Base-by-base conservation (phyloP, 2,113 vertebrate genomes). In the Sebastes schlegelii region DNA sequence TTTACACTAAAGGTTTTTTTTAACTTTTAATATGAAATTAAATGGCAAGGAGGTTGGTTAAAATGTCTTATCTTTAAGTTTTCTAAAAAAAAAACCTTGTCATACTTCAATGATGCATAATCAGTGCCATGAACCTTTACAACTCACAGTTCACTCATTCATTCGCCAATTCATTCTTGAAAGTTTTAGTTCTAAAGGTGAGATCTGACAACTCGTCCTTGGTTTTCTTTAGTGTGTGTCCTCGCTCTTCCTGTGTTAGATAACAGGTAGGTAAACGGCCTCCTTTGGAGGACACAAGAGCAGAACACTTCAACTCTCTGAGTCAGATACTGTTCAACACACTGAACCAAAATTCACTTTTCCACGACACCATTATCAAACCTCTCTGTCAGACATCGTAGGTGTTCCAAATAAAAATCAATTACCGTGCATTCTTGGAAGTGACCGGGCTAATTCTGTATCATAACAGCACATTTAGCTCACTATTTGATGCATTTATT, bases 361-460 rank as follows among this genome's bases (percentile, higher is more conserved):
- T 84, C 45, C 65, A n/a, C 3, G 69, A 75, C 74, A 8, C 55
- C 73, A 7, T 69, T 40, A 11, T 40, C 77, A 79, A 77, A 66
- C 52, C 58, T 85, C 68, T 74, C 63, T 66, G 72, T 74, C 85
- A 83, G 82, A 72, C 75, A 8, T 48, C 14, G 79, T 80, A 70
- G 79, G 65, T 16, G 85, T 79, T 63, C 17, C 65, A 10, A 19
- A 67, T 23, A 49, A 26, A 21, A 23, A 70, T 68, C 63, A n/a
- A 81, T 78, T 10, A 43, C 60, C 51, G 23, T 8, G 42, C 34
- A 40, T 61, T 79, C 57, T 0, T 45, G 52, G 73, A 73, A 78
- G 70, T 67, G 0, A 55, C 78, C 11, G 1, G 7, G 64, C 65
- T 75, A 54, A 81, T 72, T 52, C 67, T 75, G 54, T 9, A 17